phyloP scores from a whole-genome alignment of 2,113 vertebrate species.

The Oncorhynchus kisutch region DNA sequence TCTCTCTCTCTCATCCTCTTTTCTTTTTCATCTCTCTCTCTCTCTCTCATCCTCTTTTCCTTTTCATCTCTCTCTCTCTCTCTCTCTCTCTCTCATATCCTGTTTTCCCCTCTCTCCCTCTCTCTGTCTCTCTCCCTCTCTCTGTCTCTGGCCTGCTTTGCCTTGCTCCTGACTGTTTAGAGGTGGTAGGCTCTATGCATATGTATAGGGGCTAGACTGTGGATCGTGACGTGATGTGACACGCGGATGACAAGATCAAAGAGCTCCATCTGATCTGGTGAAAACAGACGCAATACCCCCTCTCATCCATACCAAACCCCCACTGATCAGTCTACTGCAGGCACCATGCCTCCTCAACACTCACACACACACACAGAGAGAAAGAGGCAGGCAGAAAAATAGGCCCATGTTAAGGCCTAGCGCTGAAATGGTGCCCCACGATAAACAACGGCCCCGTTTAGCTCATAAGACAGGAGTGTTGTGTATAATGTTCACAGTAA shows the following conservation, averaged over 20 bases:
- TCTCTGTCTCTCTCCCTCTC: not conserved
- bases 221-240: conserved; percentile 72
- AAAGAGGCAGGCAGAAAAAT: too few relatives aligned
- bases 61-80: too few relatives aligned
- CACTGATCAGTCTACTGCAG: not conserved
- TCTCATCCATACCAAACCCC: conserved; percentile 73
- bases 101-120: fast-evolving
- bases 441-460: conserved; percentile 72
- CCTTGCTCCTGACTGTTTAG: conserved; percentile 63
- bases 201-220: conserved; percentile 68
- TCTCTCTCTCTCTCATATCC: too few relatives aligned
- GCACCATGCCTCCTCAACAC: conserved; percentile 57
- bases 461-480: conserved; percentile 76
- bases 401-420: conserved; percentile 57
- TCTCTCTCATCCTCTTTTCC: too few relatives aligned
- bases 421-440: conserved; percentile 60
- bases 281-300: conserved; percentile 69
- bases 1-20: not conserved
- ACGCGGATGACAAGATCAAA: conserved; percentile 73
- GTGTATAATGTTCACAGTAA: conserved; percentile 82
- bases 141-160: conserved; percentile 39
- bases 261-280: conserved; percentile 74
- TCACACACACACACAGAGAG: conserved; percentile 10
- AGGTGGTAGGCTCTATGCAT: conserved; percentile 62
- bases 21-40: not conserved